phyloP scores from a whole-genome alignment of 2,797 vertebrate genomes.

The Pteropus rufus region DNA sequence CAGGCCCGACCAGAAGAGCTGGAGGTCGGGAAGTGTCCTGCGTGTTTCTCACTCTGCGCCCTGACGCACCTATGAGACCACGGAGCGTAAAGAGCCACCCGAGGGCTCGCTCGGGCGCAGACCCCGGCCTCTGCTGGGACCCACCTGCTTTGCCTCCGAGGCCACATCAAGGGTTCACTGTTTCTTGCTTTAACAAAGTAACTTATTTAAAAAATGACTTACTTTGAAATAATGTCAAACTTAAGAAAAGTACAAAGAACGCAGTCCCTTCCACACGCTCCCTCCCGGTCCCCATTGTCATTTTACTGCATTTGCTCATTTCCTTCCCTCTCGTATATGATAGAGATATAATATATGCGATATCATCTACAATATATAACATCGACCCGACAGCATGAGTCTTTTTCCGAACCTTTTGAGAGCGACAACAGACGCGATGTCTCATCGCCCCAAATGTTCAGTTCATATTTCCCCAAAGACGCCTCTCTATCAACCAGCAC shows the following conservation, averaged over 20 bases:
- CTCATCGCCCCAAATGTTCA: background rate
- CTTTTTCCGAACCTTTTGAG: background rate
- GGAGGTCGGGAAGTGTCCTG: no score
- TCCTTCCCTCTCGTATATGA: background rate
- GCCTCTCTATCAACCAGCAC: no score
- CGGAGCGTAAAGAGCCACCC: no score
- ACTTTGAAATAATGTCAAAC: background rate
- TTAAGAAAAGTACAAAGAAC: background rate
- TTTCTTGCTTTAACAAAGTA: background rate
- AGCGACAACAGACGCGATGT: background rate
- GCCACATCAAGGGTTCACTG: constrained; percentile 48
- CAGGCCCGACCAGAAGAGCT: no score
- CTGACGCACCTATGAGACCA: no score
- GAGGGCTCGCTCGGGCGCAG: no score
- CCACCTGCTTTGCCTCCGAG: no score
- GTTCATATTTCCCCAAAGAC: no score
- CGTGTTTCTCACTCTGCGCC: no score
- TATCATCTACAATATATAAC: background rate
- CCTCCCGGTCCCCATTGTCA: no score
- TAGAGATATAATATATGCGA: background rate
- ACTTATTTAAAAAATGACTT: background rate
- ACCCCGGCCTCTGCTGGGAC: no score
- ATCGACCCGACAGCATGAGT: background rate
- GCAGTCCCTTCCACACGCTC: no score
- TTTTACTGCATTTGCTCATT: background rate